A percentile compares a stretch with the other conserved stretches of the same genome.
Conservation (phyloP, 35 echinoderm and acorn worm species). For the Heliocidaris erythrogramma region DNA sequence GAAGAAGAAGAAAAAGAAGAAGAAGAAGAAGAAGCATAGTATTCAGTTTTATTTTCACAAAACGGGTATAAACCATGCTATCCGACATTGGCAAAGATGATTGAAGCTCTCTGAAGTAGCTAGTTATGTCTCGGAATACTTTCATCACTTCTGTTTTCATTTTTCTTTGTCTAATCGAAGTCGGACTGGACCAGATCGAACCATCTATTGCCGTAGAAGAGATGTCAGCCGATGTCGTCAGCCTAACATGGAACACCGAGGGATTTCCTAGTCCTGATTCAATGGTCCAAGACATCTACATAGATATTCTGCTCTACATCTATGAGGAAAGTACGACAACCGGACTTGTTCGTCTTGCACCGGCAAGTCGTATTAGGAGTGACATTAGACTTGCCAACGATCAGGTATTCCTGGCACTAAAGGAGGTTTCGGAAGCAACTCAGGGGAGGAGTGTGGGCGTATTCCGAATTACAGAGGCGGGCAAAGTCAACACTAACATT, state of each 20-base stretch:
- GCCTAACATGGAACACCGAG: constrained; percentile 40
- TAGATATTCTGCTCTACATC: constrained; percentile 74
- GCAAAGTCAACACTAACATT: constrained; percentile 32
- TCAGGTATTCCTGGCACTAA: background rate
- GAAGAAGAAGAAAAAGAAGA: background rate
- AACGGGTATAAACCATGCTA: no score
- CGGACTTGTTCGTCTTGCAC: constrained; percentile 52
- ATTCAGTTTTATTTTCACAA: background rate
- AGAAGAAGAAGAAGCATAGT: background rate
- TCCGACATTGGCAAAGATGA: background rate
- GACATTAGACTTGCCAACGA: constrained; percentile 58
- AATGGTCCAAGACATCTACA: constrained; percentile 20
- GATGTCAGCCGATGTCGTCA: constrained; percentile 6
- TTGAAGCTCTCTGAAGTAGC: background rate
- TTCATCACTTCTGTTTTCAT: background rate
- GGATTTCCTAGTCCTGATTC: constrained; percentile 53
- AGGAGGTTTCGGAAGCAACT: constrained; percentile 9
- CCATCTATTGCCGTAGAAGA: constrained; percentile 24
- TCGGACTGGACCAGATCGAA: constrained; percentile 58
- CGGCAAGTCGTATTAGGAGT: constrained; percentile 40
- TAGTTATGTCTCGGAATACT: background rate
- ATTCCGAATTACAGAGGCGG: constrained; percentile 57
- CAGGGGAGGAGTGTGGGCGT: constrained; percentile 43
- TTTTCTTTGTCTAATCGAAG: background rate
- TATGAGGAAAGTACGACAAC: constrained; percentile 59